Evolutionary conservation across 2,888 invertebrate species (phyloP).

Genomic region (Epinotia ramella): DNA sequence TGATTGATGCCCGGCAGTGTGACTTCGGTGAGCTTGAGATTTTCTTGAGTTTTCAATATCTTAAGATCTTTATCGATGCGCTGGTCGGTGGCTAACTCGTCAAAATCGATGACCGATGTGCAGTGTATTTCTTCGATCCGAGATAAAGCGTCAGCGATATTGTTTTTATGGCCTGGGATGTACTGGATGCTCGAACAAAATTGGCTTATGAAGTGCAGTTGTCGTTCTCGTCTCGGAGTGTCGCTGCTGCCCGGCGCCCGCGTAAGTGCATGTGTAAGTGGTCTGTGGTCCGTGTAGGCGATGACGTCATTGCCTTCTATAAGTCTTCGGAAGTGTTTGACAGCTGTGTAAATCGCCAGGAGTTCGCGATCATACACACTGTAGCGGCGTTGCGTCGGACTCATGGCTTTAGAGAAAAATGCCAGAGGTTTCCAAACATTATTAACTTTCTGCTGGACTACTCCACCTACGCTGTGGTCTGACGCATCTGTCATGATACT

Average conservation of each 20-base stretch:
- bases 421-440: no score
- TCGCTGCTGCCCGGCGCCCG: conserved; percentile 40
- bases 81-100: neutral
- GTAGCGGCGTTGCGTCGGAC: no score
- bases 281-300: conserved; percentile 49
- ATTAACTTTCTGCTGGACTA: no score
- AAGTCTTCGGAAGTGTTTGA: no score
- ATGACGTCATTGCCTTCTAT: conserved; percentile 36
- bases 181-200: conserved; percentile 47
- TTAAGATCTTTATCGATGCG: neutral
- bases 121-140: no score
- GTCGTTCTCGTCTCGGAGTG: conserved; percentile 47
- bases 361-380: no score
- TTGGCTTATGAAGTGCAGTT: conserved; percentile 48
- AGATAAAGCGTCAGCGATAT: no score
- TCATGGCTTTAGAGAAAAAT: no score
- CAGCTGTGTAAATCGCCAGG: no score
- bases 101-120: neutral
- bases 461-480: no score
- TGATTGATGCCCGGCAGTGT: neutral
- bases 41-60: neutral
- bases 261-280: conserved; percentile 43
- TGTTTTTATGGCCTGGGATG: no score
- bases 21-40: neutral
- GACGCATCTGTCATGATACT: no score